phyloP scores from a whole-genome alignment of 2,888 invertebrate genomes.

The Drosophila algonquin region DNA sequence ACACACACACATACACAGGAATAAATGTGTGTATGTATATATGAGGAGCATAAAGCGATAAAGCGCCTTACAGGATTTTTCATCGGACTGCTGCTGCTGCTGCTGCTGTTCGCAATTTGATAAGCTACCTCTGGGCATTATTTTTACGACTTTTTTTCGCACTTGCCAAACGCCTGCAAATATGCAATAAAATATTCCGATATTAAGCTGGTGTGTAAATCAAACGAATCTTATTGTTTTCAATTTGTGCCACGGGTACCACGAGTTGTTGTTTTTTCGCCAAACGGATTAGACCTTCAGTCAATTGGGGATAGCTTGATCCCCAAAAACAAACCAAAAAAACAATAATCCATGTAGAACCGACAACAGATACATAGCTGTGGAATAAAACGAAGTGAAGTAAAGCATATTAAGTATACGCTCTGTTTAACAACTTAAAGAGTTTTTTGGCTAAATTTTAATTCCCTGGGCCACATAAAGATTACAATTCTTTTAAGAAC shows the following conservation, averaged over 20 bases:
- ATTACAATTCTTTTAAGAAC: neutral
- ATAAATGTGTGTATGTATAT: neutral
- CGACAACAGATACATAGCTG: neutral
- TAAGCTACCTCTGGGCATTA: constrained; percentile 75
- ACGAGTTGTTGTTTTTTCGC: neutral
- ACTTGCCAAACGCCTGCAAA: constrained; percentile 50
- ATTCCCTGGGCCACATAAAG: neutral
- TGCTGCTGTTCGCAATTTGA: constrained; percentile 74
- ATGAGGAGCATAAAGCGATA: constrained; percentile 51
- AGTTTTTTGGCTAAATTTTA: neutral
- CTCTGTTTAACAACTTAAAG: constrained; percentile 24
- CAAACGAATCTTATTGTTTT: constrained; percentile 72
- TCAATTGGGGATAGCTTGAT: constrained; percentile 17
- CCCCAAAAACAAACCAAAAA: constrained; percentile 2
- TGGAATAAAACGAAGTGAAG: neutral
- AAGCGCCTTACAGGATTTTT: constrained; percentile 77
- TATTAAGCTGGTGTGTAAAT: constrained; percentile 76
- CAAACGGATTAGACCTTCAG: constrained; percentile 14
- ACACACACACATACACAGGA: too few species aligned
- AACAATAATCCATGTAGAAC: neutral
- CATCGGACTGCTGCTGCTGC: constrained; percentile 69
- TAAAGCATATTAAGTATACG: constrained; percentile 31
- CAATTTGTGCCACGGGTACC: constrained; percentile 25
- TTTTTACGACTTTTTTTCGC: constrained; percentile 70
- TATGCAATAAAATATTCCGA: constrained; percentile 74